These are phyloP conservation scores for Tromatobia lineatoria DNA, from an alignment of 2,888 invertebrate species.

Conservation along the genomic window DNA sequence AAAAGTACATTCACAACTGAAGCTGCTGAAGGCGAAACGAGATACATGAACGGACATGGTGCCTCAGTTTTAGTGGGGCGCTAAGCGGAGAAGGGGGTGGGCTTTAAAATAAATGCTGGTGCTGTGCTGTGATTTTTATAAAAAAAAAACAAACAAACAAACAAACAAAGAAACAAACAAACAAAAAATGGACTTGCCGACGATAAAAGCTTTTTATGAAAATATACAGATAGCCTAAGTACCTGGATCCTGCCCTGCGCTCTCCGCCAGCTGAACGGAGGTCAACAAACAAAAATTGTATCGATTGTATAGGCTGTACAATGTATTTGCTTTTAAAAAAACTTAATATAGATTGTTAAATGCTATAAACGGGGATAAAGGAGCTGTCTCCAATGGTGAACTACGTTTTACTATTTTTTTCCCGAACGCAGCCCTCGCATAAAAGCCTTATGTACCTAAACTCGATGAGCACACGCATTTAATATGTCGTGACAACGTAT, in stretches of 20 bases:
- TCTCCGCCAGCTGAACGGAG: slow-evolving; percentile 76
- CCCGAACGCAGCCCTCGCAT: slow-evolving; percentile 69
- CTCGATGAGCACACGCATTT: slow-evolving; percentile 24
- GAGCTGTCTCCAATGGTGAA: slow-evolving; percentile 74
- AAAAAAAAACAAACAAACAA: slow-evolving; percentile 74
- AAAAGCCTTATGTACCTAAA: slow-evolving; percentile 60
- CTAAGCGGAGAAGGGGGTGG: slow-evolving; percentile 77
- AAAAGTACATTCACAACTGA: slow-evolving; percentile 69
- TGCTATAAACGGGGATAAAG: slow-evolving; percentile 62
- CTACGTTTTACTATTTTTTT: slow-evolving; percentile 70
- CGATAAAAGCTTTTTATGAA: slow-evolving; percentile 77
- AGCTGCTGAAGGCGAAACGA: slow-evolving; percentile 64
- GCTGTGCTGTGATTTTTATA: slow-evolving; percentile 84
- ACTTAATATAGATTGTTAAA: slow-evolving; percentile 73
- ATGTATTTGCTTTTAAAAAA: slow-evolving; percentile 79
- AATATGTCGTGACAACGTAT: slow-evolving; percentile 33
- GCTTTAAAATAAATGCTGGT: slow-evolving; percentile 81
- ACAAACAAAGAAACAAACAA: slow-evolving; percentile 64
- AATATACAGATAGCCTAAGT: slow-evolving; percentile 83
- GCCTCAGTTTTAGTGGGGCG: slow-evolving; percentile 81
- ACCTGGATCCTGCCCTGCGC: slow-evolving; percentile 82
- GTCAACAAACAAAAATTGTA: slow-evolving; percentile 69
- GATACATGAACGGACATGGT: slow-evolving; percentile 59
- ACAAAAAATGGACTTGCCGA: slow-evolving; percentile 54
- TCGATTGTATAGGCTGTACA: slow-evolving; percentile 83